Evolutionary conservation across 2,888 invertebrate species (phyloP), one percentile per base, ranked within the genome.

Genomic region (Lepas anatifera): DNA sequence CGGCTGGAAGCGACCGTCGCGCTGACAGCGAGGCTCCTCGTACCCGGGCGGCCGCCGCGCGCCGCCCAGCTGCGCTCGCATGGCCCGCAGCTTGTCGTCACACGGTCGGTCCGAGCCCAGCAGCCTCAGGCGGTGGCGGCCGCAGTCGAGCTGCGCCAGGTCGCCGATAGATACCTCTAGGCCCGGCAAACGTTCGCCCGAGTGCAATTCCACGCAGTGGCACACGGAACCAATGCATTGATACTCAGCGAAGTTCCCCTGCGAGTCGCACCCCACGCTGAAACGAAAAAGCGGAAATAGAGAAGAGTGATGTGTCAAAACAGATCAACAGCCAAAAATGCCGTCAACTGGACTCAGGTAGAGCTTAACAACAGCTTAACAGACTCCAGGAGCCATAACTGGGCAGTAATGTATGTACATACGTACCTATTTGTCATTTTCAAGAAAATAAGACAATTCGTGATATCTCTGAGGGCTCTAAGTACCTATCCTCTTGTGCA

Each of bases 241-340:
- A 46, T 72, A 52, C 29, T 32, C 41, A n/a, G 73, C 74, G 50
- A 70, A 74, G 68, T 74, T 74, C 8, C 74, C 74, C 41, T 70
- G 69, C 22, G 37, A 48, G 18, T 48, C 52, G 41, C 74, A 74
- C 66, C 71, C 71, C 22, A 72, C 68, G 10, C 73, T 72, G 22
- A 72, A n/a, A n/a, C n/a, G n/a, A n/a, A n/a, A n/a, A n/a, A n/a
- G n/a, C n/a, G n/a, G n/a, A n/a, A n/a, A n/a, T n/a, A n/a, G n/a
- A n/a, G n/a, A n/a, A n/a, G n/a, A n/a, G n/a, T n/a, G n/a, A n/a
- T n/a, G n/a, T n/a, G n/a, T n/a, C n/a, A n/a, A n/a, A n/a, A n/a
- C n/a, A n/a, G n/a, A n/a, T n/a, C n/a, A n/a, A n/a, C n/a, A n/a
- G n/a, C n/a, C n/a, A n/a, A n/a, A n/a, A n/a, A n/a, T n/a, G n/a